A percentile compares a stretch with the other conserved stretches of the same genome.
Conservation (phyloP, 2,797 vertebrate species). For the Lithobates sylvaticus region DNA sequence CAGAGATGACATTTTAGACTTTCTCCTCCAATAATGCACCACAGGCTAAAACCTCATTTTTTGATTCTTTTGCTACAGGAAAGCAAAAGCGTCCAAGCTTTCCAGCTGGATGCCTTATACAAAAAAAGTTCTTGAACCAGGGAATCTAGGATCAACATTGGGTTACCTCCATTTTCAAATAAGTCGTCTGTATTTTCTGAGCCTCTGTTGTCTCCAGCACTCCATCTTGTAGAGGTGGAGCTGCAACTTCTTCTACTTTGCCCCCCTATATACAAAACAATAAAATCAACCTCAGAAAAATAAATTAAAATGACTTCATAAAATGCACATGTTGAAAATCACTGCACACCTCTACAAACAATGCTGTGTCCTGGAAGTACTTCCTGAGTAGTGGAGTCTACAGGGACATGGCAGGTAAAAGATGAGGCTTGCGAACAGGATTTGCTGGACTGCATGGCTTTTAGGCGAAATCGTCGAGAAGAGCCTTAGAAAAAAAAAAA, state of each 20-base stretch:
- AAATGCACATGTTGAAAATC: background rate
- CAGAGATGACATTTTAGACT: too few relatives aligned
- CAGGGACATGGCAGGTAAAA: slow-evolving; percentile 87
- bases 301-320: background rate
- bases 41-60: too few relatives aligned
- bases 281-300: background rate
- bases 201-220: slow-evolving; percentile 8
- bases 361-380: slow-evolving; percentile 31
- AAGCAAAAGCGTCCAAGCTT: too few relatives aligned
- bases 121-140: too few relatives aligned
- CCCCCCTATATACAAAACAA: background rate
- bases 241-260: slow-evolving; percentile 22
- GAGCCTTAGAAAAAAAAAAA: slow-evolving; percentile 75
- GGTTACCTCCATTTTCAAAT: slow-evolving; percentile 42
- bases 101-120: too few relatives aligned
- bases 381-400: slow-evolving; percentile 77
- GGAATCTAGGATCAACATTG: background rate
- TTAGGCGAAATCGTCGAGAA: slow-evolving; percentile 85
- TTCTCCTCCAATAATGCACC: too few relatives aligned
- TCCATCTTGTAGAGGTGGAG: slow-evolving; percentile 32
- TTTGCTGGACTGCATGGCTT: slow-evolving; percentile 95
- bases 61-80: too few relatives aligned
- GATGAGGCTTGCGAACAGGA: slow-evolving; percentile 88
- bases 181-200: slow-evolving; percentile 34
- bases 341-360: slow-evolving; percentile 43